Evolutionary conservation across 2,113 vertebrate species (phyloP).

Genomic region (Tragelaphus scriptus): DNA sequence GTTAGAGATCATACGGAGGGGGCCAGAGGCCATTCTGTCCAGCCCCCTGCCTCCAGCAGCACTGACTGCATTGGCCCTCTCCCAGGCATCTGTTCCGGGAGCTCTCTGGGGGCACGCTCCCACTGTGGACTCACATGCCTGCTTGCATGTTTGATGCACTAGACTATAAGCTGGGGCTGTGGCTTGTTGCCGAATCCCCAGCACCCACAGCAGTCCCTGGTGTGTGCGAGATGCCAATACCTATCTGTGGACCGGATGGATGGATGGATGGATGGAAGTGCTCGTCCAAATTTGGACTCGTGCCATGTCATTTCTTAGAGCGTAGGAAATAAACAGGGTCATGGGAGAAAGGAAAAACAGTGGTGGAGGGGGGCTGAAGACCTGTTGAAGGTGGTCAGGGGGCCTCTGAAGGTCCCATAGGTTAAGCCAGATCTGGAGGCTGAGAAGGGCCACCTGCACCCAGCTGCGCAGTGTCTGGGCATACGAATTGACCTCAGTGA

Average conservation of each 20-base stretch:
- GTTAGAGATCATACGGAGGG: not conserved
- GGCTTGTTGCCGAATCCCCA: not conserved
- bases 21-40: not conserved
- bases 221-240: accelerated
- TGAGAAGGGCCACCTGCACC: not conserved
- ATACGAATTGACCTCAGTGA: not conserved
- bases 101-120: accelerated
- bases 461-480: not conserved
- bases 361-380: too few relatives aligned
- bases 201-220: not conserved
- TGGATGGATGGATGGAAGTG: not conserved
- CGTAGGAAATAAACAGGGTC: not conserved
- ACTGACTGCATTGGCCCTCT: too few relatives aligned
- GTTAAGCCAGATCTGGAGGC: not conserved
- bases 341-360: not conserved
- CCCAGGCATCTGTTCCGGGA: too few relatives aligned
- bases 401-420: not conserved
- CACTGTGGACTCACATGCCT: accelerated
- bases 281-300: not conserved
- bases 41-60: not conserved
- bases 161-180: not conserved
- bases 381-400: too few relatives aligned
- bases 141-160: not conserved
- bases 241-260: not conserved
- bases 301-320: not conserved